Conservation (phyloP, 2,888 invertebrate genomes). For the Chrysodeixis includens region DNA sequence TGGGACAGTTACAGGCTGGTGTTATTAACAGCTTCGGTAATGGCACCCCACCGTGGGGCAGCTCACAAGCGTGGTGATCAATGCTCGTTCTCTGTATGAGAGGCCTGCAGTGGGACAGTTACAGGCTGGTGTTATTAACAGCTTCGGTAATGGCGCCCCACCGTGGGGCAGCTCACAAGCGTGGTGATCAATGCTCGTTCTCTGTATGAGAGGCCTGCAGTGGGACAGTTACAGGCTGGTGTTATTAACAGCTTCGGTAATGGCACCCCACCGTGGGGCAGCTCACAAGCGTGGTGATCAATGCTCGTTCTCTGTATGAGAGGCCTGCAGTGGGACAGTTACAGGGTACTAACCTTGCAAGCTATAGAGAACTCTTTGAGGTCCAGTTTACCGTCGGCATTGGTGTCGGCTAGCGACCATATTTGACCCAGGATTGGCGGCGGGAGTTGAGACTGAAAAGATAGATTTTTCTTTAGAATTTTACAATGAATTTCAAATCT, state of each 20-base stretch:
- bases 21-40: too few species aligned
- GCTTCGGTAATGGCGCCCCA: too few species aligned
- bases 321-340: neutral
- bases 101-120: too few species aligned
- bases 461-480: neutral
- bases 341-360: constrained; percentile 92
- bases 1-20: too few species aligned
- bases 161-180: too few species aligned
- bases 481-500: too few species aligned
- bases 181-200: too few species aligned
- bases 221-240: neutral
- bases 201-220: too few species aligned
- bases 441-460: constrained; percentile 94
- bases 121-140: too few species aligned
- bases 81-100: too few species aligned
- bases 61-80: too few species aligned
- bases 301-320: neutral
- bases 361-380: constrained; percentile 99
- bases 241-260: constrained; percentile 1
- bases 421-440: constrained; percentile 97
- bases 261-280: constrained; percentile 3
- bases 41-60: too few species aligned
- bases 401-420: constrained; percentile 98
- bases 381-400: constrained; percentile 98
- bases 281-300: constrained; percentile 2